These are phyloP conservation scores for Coenonympha glycerion DNA, from an alignment of 2,888 invertebrate genomes.

Conservation along the genomic window DNA sequence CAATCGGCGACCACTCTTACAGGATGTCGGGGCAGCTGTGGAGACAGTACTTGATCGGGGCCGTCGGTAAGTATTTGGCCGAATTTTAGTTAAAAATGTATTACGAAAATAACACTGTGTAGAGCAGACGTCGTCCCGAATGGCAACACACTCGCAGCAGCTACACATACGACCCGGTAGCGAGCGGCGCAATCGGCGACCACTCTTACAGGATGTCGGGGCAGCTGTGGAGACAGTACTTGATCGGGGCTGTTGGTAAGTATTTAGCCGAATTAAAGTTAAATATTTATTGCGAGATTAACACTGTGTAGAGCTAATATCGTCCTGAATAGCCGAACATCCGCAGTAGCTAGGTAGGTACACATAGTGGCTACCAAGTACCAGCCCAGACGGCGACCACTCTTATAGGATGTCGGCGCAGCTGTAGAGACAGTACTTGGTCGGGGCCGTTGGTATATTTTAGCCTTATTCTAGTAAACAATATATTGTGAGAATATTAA, in stretches of 20 bases:
- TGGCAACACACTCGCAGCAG: not conserved
- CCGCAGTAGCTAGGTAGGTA: not conserved
- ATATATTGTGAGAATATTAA: no score
- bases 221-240: constrained; percentile 78
- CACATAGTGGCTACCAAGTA: not conserved
- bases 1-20: constrained; percentile 63
- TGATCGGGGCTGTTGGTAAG: constrained; percentile 80
- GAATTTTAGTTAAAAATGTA: no score
- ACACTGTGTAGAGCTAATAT: no score
- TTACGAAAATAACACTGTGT: no score
- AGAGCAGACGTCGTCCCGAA: not conserved
- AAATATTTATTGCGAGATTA: no score
- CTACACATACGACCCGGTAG: no score
- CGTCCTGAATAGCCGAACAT: not conserved
- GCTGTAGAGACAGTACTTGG: constrained; percentile 78
- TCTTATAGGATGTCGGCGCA: constrained; percentile 78
- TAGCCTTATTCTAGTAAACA: no score
- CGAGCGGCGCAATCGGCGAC: constrained; percentile 54
- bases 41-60: constrained; percentile 79
- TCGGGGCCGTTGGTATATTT: constrained; percentile 79
- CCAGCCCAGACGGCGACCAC: constrained; percentile 62
- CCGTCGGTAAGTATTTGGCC: constrained; percentile 75
- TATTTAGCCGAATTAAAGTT: constrained; percentile 30
- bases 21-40: constrained; percentile 79
- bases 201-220: constrained; percentile 77